Conservation (phyloP, 2,113 vertebrate species). For the Agelaius phoeniceus region DNA sequence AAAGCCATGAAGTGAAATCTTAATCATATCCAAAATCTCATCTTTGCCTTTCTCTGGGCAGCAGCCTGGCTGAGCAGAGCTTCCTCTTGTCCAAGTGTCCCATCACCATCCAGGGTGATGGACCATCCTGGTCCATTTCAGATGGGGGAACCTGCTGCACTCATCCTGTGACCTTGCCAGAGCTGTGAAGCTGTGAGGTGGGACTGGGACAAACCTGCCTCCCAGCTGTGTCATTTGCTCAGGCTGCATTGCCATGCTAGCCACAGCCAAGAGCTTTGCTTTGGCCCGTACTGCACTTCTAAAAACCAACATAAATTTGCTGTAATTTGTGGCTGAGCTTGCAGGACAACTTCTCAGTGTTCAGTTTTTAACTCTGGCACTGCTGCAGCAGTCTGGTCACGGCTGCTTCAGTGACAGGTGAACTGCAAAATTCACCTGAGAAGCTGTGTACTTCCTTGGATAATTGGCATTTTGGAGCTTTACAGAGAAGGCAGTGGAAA, state of each 20-base stretch:
- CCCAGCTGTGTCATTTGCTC: background rate
- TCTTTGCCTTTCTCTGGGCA: background rate
- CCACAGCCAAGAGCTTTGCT: background rate
- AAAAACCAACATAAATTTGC: background rate
- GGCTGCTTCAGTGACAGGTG: background rate
- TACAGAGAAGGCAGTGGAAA: background rate
- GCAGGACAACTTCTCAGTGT: background rate
- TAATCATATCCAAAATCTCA: background rate
- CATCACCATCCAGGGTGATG: background rate
- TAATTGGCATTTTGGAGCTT: background rate
- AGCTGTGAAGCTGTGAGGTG: background rate
- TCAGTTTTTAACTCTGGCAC: background rate
- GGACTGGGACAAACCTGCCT: background rate
- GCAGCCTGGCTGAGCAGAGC: background rate
- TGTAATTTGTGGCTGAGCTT: background rate
- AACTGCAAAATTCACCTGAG: background rate
- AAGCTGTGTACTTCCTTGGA: background rate
- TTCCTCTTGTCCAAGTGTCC: background rate
- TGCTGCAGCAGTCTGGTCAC: background rate
- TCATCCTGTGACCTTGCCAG: background rate
- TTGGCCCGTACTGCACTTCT: background rate
- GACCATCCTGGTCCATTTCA: background rate
- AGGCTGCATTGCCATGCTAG: background rate
- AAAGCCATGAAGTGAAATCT: background rate
- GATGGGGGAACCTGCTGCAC: background rate